Evolutionary conservation across 2,797 vertebrate genomes (phyloP).

Genomic region (Phalanger gymnotis): DNA sequence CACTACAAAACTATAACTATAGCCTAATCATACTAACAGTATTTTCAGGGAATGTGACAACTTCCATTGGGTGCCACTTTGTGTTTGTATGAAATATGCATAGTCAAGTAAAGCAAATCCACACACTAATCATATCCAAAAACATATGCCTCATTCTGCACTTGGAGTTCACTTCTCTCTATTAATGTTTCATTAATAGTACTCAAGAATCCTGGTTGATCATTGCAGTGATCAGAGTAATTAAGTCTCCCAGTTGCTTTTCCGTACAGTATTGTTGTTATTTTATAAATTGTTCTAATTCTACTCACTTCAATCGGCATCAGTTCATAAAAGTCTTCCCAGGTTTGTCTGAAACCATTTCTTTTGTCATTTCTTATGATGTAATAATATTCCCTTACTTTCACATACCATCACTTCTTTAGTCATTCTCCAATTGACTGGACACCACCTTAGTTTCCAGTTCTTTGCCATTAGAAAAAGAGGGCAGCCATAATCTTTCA

Average conservation of each 20-base stretch:
- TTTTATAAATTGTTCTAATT: neutral
- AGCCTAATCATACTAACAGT: neutral
- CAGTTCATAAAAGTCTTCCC: neutral
- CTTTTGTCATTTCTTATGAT: neutral
- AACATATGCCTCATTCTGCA: neutral
- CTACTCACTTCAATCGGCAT: too few species aligned
- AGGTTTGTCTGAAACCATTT: neutral
- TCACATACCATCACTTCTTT: neutral
- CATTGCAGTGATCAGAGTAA: neutral
- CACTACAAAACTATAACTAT: neutral
- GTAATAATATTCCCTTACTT: neutral
- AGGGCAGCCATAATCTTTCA: neutral
- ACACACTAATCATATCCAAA: neutral
- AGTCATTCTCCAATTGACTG: neutral
- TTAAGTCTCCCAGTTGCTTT: neutral
- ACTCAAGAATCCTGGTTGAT: neutral
- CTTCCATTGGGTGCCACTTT: neutral
- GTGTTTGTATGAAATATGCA: neutral
- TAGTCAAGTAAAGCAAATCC: neutral
- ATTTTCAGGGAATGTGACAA: neutral
- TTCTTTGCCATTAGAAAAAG: neutral
- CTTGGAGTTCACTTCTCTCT: neutral
- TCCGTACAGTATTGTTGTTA: neutral
- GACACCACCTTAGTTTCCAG: neutral
- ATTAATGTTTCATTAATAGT: neutral